Base-by-base conservation (phyloP, 1,140 invertebrate genomes). In the Mylabris phalerata region DNA sequence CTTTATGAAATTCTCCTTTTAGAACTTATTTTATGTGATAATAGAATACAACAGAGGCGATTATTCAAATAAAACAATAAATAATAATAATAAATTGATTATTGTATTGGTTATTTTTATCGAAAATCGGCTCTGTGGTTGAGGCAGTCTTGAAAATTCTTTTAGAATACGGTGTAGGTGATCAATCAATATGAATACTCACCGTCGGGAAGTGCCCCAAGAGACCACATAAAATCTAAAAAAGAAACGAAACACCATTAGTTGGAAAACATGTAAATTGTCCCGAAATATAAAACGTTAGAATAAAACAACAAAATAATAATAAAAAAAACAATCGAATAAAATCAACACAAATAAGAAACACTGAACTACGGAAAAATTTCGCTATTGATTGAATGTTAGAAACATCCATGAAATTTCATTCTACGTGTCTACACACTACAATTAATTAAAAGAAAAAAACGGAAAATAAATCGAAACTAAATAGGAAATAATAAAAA, bases 171-270 rank as follows among this genome's bases (percentile, higher is more conserved):
- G 19, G 19, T 19, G 19, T 19, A 19, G 19, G 32, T 32, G 7
- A 32, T 32, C 32, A 32, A 32, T 32, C 32, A 32, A 32, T 42
- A 11, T 10, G 41, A 42, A 48, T 70, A 88, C 89, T 89, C 84
- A 94, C 92, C 91, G 83, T 95, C 92, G 81, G 91, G 91, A 82
- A 94, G 87, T 83, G 90, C 90, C 86, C 91, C 92, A 85, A 95
- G 85, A 79, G 92, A 93, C 92, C 92, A 95, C 88, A 95, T 93
- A 86, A 94, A 93, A 90, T 94, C 92, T 94, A 90, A 88, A 82
- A 80, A 82, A 80, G 83, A 84, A 87, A 81, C 84, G 44, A 55
- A 55, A 75, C 66, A 63, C 55, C 57, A 68, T 72, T 71, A 73
- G 65, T 66, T 55, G 41, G 25, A 46, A 64, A 48, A 13, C 11